These are phyloP conservation scores for Numenius phaeopus DNA, from an alignment of 2,797 vertebrate species.

Conservation along the genomic window DNA sequence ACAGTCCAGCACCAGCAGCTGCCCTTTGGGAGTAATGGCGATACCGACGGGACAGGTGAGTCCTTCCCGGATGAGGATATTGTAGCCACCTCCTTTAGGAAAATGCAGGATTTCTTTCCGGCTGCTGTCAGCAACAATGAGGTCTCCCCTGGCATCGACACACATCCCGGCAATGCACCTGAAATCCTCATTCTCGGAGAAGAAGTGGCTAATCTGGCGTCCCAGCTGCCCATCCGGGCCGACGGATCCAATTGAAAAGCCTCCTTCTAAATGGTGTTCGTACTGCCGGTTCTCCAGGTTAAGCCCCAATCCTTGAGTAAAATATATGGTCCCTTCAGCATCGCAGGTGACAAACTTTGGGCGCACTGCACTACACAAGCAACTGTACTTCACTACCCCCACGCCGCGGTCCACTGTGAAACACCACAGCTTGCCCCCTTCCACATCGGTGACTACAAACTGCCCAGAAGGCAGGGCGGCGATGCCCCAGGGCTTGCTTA, in stretches of 20 bases:
- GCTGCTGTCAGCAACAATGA: slow-evolving; percentile 95
- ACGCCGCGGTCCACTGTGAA: slow-evolving; percentile 91
- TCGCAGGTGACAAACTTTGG: slow-evolving; percentile 98
- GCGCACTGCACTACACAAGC: slow-evolving; percentile 92
- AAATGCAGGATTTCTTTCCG: slow-evolving; percentile 96
- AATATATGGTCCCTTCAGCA: slow-evolving; percentile 92
- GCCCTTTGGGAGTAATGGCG: slow-evolving; percentile 94
- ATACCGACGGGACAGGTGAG: slow-evolving; percentile 94
- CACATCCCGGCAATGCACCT: slow-evolving; percentile 98
- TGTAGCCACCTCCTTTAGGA: slow-evolving; percentile 94
- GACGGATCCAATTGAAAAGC: slow-evolving; percentile 95
- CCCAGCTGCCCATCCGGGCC: slow-evolving; percentile 91
- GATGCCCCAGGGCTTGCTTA: slow-evolving; percentile 98
- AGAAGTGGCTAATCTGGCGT: slow-evolving; percentile 96
- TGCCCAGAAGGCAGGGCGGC: slow-evolving; percentile 93
- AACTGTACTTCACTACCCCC: slow-evolving; percentile 93
- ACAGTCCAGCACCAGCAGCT: slow-evolving; percentile 95
- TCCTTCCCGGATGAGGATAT: slow-evolving; percentile 92
- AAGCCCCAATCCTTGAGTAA: slow-evolving; percentile 95
- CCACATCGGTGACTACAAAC: slow-evolving; percentile 96
- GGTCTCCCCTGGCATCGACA: slow-evolving; percentile 92
- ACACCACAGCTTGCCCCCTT: slow-evolving; percentile 97
- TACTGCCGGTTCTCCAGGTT: slow-evolving; percentile 95
- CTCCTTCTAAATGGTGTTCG: slow-evolving; percentile 94
- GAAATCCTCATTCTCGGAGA: slow-evolving; percentile 95